Percentiles rank a stretch among this genome's conserved stretches.
Evolutionary conservation across 2,888 invertebrate genomes (phyloP).

Genomic region (Calameuta pallipes): DNA sequence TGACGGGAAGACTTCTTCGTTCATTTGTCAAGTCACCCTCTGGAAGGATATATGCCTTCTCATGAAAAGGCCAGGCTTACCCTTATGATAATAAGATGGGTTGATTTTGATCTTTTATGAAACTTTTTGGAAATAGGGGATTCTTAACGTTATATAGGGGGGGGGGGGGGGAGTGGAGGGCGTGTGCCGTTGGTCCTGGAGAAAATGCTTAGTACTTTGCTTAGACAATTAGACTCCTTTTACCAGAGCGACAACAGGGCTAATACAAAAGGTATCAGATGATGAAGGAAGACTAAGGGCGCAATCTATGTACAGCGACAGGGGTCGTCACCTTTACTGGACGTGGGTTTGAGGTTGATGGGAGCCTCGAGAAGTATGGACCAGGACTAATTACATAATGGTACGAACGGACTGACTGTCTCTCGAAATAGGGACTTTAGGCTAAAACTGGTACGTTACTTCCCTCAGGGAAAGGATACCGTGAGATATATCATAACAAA

Average conservation of each 20-base stretch:
- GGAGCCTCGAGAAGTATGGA: conserved; percentile 33
- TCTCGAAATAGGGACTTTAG: background rate
- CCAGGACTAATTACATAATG: conserved; percentile 41
- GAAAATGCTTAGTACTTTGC: background rate
- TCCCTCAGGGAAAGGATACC: background rate
- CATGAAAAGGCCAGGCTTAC: background rate
- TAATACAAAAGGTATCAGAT: background rate
- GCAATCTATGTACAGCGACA: conserved; percentile 7
- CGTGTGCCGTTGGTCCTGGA: background rate
- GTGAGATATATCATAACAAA: background rate
- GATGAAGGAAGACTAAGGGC: conserved; percentile 9
- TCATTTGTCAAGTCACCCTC: background rate
- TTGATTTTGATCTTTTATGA: background rate
- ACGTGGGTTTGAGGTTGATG: conserved; percentile 32
- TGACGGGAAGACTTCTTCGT: background rate
- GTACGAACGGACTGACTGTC: conserved; percentile 14
- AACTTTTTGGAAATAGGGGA: background rate
- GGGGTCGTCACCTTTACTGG: conserved; percentile 14
- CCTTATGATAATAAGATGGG: background rate
- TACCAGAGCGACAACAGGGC: conserved; percentile 11
- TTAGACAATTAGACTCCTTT: conserved; percentile 19
- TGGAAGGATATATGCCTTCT: background rate
- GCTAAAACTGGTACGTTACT: background rate
- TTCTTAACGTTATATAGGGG: conserved; percentile 2
- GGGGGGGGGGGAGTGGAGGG: background rate